A percentile compares a stretch with the other conserved stretches of the same genome.
Conservation (phyloP, 2,797 vertebrate genomes). For the Muscicapa comitata region DNA sequence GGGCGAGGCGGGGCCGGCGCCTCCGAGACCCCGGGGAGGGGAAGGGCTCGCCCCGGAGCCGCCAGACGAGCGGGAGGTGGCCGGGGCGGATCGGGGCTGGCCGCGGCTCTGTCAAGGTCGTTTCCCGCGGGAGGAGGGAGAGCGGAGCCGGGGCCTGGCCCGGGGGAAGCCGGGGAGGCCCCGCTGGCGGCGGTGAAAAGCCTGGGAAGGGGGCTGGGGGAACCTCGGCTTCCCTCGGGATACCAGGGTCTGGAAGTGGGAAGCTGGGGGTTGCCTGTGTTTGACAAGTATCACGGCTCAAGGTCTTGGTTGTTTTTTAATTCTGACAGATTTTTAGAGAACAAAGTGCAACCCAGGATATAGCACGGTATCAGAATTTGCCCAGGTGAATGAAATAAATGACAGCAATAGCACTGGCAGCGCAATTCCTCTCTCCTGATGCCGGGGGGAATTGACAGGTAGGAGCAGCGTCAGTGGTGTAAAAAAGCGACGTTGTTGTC, state of each 20-base stretch:
- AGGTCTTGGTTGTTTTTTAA: no score
- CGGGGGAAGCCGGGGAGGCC: neutral
- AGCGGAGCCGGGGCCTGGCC: neutral
- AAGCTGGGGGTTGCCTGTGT: neutral
- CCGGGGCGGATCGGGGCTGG: neutral
- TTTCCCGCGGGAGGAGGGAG: neutral
- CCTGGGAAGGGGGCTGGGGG: neutral
- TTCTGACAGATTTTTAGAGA: neutral
- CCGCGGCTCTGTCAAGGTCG: neutral
- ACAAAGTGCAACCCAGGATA: neutral
- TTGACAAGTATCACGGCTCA: neutral
- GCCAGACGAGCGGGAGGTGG: neutral
- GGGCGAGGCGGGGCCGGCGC: neutral
- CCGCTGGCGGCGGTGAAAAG: neutral
- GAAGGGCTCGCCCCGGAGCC: neutral
- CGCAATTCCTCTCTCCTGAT: neutral
- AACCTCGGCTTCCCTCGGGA: neutral
- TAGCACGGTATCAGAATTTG: neutral
- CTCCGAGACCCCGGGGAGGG: neutral
- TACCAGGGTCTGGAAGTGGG: rapidly evolving
- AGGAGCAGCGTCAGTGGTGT: neutral
- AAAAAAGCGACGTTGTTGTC: neutral
- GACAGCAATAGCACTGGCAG: neutral
- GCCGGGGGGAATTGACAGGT: neutral
- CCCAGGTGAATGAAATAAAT: neutral